Conservation (phyloP, 2,888 invertebrate species). For the Ceramica pisi region DNA sequence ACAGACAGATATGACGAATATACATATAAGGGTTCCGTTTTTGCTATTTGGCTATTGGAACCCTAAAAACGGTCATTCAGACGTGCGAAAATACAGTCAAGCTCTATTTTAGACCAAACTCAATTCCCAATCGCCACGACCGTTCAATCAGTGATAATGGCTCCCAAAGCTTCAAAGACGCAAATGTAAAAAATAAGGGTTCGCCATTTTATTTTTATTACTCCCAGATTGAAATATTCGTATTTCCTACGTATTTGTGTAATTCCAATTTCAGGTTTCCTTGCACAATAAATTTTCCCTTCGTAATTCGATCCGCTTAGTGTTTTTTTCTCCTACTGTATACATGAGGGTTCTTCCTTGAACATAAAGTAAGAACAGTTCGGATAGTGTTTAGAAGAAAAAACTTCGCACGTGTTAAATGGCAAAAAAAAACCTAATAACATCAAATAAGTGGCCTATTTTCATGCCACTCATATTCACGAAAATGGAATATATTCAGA, state of each 20-base stretch:
- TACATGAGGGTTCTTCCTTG: too few relatives aligned
- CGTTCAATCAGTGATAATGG: slow-evolving; percentile 33
- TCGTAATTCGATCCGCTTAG: not conserved
- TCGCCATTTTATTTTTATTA: slow-evolving; percentile 8
- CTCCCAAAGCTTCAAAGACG: slow-evolving; percentile 14
- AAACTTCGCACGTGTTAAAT: not conserved
- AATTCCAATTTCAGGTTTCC: not conserved
- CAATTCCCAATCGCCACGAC: slow-evolving; percentile 6
- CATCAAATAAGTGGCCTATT: slow-evolving; percentile 6
- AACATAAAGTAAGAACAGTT: too few relatives aligned
- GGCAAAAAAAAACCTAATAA: not conserved
- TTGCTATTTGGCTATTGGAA: too few relatives aligned
- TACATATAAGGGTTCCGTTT: too few relatives aligned
- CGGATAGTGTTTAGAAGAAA: too few relatives aligned
- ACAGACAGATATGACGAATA: too few relatives aligned
- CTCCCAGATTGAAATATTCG: not conserved
- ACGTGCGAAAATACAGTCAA: not conserved
- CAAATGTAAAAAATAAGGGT: slow-evolving; percentile 10
- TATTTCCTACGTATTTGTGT: not conserved
- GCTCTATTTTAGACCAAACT: not conserved
- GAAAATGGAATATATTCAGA: slow-evolving; percentile 34
- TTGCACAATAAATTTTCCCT: not conserved
- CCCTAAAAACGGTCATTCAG: too few relatives aligned
- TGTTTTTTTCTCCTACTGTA: not conserved
- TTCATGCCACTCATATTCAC: slow-evolving; percentile 10